These are phyloP conservation scores for Hippocampus barbouri DNA, from an alignment of 2,113 vertebrate genomes.

Conservation along the genomic window DNA sequence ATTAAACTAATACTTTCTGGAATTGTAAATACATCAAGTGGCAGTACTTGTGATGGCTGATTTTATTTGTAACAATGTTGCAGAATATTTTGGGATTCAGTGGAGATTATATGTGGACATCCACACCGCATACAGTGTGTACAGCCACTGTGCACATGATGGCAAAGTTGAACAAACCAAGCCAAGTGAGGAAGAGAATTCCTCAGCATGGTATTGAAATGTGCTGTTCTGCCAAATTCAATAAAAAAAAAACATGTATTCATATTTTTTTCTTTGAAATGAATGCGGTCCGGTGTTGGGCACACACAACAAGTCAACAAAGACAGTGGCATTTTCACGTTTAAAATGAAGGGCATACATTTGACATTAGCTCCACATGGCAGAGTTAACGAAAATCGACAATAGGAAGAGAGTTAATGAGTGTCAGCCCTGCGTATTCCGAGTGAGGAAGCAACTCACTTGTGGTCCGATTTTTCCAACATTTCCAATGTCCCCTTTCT, in stretches of 20 bases:
- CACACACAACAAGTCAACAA: constrained; percentile 6
- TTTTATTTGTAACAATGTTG: not conserved
- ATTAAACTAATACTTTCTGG: too few relatives aligned
- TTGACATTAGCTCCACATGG: not conserved
- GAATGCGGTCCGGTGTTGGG: constrained; percentile 30
- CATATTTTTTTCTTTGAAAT: constrained; percentile 3
- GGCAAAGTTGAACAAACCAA: constrained; percentile 7
- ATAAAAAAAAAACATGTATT: constrained; percentile 11
- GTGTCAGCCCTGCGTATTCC: constrained; percentile 3
- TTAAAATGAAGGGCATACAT: not conserved
- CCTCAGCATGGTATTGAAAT: constrained; percentile 1
- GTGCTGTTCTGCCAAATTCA: constrained; percentile 14
- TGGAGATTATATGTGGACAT: not conserved
- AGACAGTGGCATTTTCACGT: not conserved
- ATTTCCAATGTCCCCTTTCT: constrained; percentile 85
- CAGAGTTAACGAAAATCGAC: constrained; percentile 17
- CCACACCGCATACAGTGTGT: not conserved
- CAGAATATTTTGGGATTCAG: not conserved
- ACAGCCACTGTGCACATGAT: constrained; percentile 8
- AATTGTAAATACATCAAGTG: constrained; percentile 7
- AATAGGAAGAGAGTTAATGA: constrained; percentile 14
- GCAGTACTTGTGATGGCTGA: not conserved
- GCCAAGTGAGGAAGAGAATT: constrained; percentile 15
- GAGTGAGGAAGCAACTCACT: constrained; percentile 73
- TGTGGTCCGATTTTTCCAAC: constrained; percentile 85